Evolutionary conservation across 2,797 vertebrate genomes (phyloP), one percentile per base, ranked within the genome.

Genomic region (Eupleurogrammus muticus): DNA sequence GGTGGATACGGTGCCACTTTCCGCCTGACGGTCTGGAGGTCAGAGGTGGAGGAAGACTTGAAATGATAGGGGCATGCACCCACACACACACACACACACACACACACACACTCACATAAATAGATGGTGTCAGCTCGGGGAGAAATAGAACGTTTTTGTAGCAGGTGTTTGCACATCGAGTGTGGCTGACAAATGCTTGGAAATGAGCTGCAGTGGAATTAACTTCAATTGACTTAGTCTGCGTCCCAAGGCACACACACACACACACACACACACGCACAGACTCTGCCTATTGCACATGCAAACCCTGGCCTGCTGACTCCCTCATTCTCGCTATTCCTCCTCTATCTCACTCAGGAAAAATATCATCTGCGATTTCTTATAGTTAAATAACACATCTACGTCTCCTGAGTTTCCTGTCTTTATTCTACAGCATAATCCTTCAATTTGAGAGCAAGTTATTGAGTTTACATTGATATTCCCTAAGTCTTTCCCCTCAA

Each of bases 171-270:
- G 58, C 16, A 28, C 74, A 40, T 86, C 65, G 66, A 57, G 5
- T 51, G 40, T 52, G 46, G 24, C 70, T 80, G 68, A 83, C 67
- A 77, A 78, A 81, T 42, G 62, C 54, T 57, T 65, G 59, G 56
- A 86, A 83, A 80, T 77, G 58, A 77, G 79, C 58, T 76, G 73
- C 72, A 67, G 58, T 56, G 52, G 82, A 87, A 89, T 85, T 72
- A 81, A 48, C 75, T 83, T 83, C 68, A 74, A 82, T 65, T 79
- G 76, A 71, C 57, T 87, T 67, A 63, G 55, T 58, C 59, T 79
- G 56, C 81, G 69, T 83, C 74, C 64, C 70, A 72, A 55, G 36
- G 73, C 73, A 80, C 75, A 63, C 19, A 68, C 48, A 55, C n/a
- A n/a, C n/a, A n/a, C n/a, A n/a, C n/a, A n/a, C n/a, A 62, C 61